Evolutionary conservation across 2,797 vertebrate genomes (phyloP).

Genomic region (Gallinago stenura): DNA sequence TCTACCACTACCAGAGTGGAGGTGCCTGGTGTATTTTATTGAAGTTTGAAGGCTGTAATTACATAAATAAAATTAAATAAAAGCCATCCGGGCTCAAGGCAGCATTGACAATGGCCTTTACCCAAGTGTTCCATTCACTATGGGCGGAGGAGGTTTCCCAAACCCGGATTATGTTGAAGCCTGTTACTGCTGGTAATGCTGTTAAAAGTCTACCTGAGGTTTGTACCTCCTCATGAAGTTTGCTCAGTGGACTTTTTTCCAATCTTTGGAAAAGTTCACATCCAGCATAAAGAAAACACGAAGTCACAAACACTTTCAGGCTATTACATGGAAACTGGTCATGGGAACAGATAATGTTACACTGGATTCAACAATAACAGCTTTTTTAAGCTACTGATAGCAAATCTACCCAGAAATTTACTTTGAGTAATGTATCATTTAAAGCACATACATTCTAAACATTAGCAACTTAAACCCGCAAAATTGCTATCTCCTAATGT

Average conservation of each 20-base stretch:
- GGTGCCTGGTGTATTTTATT: not conserved
- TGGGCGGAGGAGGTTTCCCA: not conserved
- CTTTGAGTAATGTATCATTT: not conserved
- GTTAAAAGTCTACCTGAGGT: not conserved
- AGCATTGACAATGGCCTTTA: not conserved
- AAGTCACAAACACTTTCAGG: not conserved
- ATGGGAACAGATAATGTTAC: not conserved
- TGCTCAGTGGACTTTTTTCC: not conserved
- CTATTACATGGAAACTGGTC: not conserved
- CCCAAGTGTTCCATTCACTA: fast-evolving
- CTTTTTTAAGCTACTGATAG: not conserved
- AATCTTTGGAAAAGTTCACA: not conserved
- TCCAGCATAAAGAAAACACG: not conserved
- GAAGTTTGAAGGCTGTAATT: not conserved
- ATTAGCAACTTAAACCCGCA: not conserved
- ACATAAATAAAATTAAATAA: not conserved
- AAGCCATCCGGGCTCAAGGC: not conserved
- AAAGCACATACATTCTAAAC: not conserved
- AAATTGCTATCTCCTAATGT: not conserved
- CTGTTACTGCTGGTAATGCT: not conserved
- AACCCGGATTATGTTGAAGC: not conserved
- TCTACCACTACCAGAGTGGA: not conserved
- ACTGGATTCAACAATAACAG: not conserved
- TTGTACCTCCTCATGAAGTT: not conserved
- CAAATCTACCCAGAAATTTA: not conserved